Base-by-base conservation (phyloP, 2,113 vertebrate species). In the Merops nubicus region DNA sequence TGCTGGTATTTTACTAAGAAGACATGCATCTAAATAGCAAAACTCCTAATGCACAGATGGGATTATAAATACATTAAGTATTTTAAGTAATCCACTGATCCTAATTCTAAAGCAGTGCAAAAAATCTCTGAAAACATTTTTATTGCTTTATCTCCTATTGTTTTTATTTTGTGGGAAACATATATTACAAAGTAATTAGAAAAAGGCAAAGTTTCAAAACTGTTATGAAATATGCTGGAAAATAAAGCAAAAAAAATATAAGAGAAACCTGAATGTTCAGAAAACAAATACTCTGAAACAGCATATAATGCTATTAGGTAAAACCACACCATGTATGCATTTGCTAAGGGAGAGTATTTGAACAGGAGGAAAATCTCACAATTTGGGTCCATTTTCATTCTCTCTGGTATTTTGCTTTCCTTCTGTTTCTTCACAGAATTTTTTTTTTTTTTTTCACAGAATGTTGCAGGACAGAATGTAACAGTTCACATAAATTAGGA, bases 21-120 rank as follows among this genome's bases (percentile, higher is more conserved):
- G 33, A 81, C 25, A 59, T 72, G 59, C 5, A 59, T 62, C 45
- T 82, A 69, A 78, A 69, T 21, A 69, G 11, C 6, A 74, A 79
- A 83, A 67, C 8, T 82, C 48, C 21, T 80, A 53, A 51, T 15
- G 0, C 17, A 69, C 36, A 76, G 36, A 53, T 34, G 48, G 29
- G 19, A 85, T 79, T 91, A 95, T 69, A 85, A 92, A 94, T 63
- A 19, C 12, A 78, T 67, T 54, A 84, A 47, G 89, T n/a, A 92
- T 89, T 95, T 94, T 75, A 91, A 91, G 33, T 65, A 85, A 62
- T 42, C 5, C 15, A 33, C 12, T 65, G 4, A 9, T 82, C 20
- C 43, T 94, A 90, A 88, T 93, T 29, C 23, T 83, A 63, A 68
- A 76, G 8, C 3, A 59, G 6, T 33, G 45, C 5, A 21, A 73